Evolutionary conservation across 2,888 invertebrate species (phyloP), one percentile per base, ranked within the genome.

Genomic region (Melitaea athalia): DNA sequence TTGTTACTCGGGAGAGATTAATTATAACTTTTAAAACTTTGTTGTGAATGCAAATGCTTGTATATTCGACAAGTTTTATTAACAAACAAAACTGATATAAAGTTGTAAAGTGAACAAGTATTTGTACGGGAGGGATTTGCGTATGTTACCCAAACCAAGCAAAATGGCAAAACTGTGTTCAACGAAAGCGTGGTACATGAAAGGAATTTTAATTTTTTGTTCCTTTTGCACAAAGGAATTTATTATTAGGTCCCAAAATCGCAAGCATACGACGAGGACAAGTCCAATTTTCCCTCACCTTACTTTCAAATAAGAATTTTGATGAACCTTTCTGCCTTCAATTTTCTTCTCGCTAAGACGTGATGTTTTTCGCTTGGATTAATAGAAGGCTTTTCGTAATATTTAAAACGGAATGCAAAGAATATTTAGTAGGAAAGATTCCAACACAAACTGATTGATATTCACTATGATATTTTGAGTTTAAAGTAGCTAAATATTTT

Each of bases 131-230:
- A 77, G 81, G 81, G 83, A 85, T 86, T 84, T 85, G 81, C 81
- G 82, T 86, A 87, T 84, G 85, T 85, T 84, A 60, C 60, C 33
- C 82, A 83, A 79, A 81, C 79, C 78, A 81, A 88, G 85, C 83
- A 85, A 86, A 86, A 89, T 86, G 86, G 85, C 86, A 84, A 86
- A 87, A 88, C 85, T 87, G 85, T 83, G 82, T 79, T 75, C 77
- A 80, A 82, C 82, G 81, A 85, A 83, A 78, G 79, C 81, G 72
- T 68, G 81, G 78, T 77, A 86, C 89, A 85, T 79, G 89, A 78
- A 81, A 84, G 82, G 87, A 89, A 90, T 91, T 89, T 86, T 85
- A 88, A 90, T 89, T 88, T 88, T 86, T 86, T 85, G 83, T 85
- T 87, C 86, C 85, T 86, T 86, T 85, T 82, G 77, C 82, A 85